Base-by-base conservation (phyloP, 2,797 vertebrate genomes). In the Artibeus jamaicensis region DNA sequence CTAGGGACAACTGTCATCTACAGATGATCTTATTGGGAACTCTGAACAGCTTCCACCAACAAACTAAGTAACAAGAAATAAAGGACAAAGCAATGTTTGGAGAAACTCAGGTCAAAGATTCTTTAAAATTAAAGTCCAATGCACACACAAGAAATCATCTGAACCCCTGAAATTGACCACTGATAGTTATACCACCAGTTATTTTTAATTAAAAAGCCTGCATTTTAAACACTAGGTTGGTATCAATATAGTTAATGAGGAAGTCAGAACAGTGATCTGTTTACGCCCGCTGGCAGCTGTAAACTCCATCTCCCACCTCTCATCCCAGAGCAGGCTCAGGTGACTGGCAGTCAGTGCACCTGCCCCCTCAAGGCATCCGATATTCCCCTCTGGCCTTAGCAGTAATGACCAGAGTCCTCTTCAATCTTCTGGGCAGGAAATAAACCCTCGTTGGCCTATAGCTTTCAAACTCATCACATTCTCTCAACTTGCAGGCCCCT, bases 101-200 rank as follows among this genome's bases (percentile, higher is more conserved):
- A 53, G 29, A 94, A 91, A 93, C 3, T 46, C 14, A 55, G 46
- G 7, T 46, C n/a, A n/a, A 55, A 77, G 14, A 82, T 0, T 0
- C 62, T 29, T 32, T 22, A 42, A n/a, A 92, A 71, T 86, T 50
- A 44, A 67, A 92, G 53, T 32, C 11, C 68, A 55, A 59, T 32
- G 32, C 44, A 77, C 32, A 50, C 12, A n/a, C 18, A 42, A 29
- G 42, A 46, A 82, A 9, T 67, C 2, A 50, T 62, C 73, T 89
- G 86, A 62, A 34, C n/a, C 9, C 53, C n/a, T 92, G 34, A 9
- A 77, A 19, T 11, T 70, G 44, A n/a, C 22, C 24, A 50, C 24
- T 91, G 65, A 29, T 57, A 73, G 5, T 88, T 91, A 62, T 19
- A 89, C 70, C 79, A 68, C 48, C 46, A 68, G 9, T 62, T 11